phyloP scores from a whole-genome alignment of 2,888 invertebrate species.

The Tetranychus truncatus region DNA sequence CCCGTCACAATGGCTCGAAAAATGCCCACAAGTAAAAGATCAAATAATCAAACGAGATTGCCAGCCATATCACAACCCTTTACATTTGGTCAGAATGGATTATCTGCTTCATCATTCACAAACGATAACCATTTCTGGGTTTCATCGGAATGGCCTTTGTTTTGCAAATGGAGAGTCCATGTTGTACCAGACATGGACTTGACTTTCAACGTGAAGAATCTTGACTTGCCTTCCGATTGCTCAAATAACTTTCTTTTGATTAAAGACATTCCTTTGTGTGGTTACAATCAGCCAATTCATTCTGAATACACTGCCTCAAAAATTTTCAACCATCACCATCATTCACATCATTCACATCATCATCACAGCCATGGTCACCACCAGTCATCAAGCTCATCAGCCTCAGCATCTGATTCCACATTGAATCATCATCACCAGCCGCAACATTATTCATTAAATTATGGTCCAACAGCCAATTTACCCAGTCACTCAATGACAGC shows the following conservation, averaged over 20 bases:
- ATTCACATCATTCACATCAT: not conserved
- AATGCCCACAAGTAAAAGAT: conserved; percentile 51
- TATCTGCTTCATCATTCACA: conserved; percentile 67
- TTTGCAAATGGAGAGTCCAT: conserved; percentile 57
- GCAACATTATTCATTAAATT: not conserved
- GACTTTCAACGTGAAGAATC: conserved; percentile 68
- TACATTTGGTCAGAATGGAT: conserved; percentile 51
- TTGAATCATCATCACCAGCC: not conserved
- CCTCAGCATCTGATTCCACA: no score
- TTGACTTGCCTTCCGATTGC: conserved; percentile 42
- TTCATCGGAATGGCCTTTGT: conserved; percentile 30
- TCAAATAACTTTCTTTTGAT: conserved; percentile 14
- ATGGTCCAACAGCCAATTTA: not conserved
- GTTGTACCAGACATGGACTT: conserved; percentile 55
- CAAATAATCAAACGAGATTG: conserved; percentile 71
- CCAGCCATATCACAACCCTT: conserved; percentile 65
- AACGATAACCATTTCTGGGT: conserved; percentile 68
- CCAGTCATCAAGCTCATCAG: no score
- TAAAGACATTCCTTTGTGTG: conserved; percentile 14
- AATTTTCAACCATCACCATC: not conserved
- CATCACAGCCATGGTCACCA: conserved; percentile 2
- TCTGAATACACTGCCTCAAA: not conserved
- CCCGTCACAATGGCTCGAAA: conserved; percentile 67
- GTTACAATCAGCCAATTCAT: not conserved
- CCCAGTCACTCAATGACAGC: not conserved